Conservation (phyloP, 2,113 vertebrate species). For the Bothrops jararaca region DNA sequence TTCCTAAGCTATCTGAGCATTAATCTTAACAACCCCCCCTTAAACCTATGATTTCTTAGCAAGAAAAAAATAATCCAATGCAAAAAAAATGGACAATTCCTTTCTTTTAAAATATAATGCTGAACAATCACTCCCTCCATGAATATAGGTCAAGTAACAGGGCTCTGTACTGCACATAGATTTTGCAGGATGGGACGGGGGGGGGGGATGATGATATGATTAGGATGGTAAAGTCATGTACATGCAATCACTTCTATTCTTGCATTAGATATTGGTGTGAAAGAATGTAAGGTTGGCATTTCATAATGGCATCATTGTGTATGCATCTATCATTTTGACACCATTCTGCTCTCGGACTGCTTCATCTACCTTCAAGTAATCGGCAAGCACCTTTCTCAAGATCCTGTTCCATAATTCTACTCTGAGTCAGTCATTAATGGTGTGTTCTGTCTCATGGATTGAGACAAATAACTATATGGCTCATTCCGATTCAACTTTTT, state of each 20-base stretch:
- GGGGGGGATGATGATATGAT: not conserved
- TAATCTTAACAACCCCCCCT: not conserved
- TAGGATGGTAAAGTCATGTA: not conserved
- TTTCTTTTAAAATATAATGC: not conserved
- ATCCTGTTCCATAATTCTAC: not conserved
- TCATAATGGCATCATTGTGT: not conserved
- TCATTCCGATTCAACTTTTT: not conserved
- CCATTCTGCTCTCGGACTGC: not conserved
- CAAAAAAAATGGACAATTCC: not conserved
- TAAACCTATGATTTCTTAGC: not conserved
- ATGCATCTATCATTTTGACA: not conserved
- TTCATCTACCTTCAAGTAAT: not conserved
- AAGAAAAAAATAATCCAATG: not conserved
- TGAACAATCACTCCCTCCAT: not conserved
- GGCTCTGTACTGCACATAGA: not conserved
- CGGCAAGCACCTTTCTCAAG: not conserved
- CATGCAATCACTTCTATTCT: not conserved
- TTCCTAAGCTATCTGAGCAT: not conserved
- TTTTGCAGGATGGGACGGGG: not conserved
- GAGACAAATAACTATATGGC: not conserved
- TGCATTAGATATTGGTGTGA: not conserved
- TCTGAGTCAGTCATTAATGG: not conserved
- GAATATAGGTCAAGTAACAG: not conserved
- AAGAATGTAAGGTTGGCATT: not conserved
- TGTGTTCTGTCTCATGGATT: not conserved